Conservation (phyloP, 2,888 invertebrate genomes). For the Argyra leucocephala region DNA sequence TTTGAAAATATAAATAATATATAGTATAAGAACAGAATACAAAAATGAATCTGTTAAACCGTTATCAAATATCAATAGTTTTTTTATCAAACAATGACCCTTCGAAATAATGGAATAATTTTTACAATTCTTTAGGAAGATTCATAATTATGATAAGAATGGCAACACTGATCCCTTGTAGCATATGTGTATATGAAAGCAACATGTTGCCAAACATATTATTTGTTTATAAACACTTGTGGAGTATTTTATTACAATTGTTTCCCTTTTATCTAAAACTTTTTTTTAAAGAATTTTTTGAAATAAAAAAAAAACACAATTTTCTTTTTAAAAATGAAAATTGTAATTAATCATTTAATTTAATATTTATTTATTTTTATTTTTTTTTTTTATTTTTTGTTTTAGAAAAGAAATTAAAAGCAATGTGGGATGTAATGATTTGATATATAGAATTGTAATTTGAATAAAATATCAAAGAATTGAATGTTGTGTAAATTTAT, state of each 20-base stretch:
- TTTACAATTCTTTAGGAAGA: too few relatives aligned
- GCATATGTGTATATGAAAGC: not conserved
- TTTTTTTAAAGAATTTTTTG: not conserved
- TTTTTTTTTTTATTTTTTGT: not conserved
- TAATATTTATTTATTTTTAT: not conserved
- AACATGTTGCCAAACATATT: slow-evolving; percentile 6
- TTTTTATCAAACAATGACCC: too few relatives aligned
- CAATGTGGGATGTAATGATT: not conserved
- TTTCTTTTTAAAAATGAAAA: not conserved
- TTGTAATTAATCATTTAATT: slow-evolving; percentile 3
- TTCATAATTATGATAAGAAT: not conserved
- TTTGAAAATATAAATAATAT: too few relatives aligned
- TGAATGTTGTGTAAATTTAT: too few relatives aligned
- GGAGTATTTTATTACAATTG: slow-evolving; percentile 3
- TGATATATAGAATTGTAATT: too few relatives aligned
- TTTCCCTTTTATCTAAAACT: not conserved
- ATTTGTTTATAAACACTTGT: slow-evolving; percentile 6
- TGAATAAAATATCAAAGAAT: too few relatives aligned
- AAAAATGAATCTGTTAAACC: too few relatives aligned
- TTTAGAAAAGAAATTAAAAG: not conserved
- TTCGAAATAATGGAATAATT: too few relatives aligned
- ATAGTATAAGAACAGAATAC: too few relatives aligned
- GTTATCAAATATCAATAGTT: too few relatives aligned
- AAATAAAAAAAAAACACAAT: not conserved
- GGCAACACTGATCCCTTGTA: too few relatives aligned